phyloP scores from a whole-genome alignment of 2,888 invertebrate genomes.

The Lissocephala sabroskyi region DNA sequence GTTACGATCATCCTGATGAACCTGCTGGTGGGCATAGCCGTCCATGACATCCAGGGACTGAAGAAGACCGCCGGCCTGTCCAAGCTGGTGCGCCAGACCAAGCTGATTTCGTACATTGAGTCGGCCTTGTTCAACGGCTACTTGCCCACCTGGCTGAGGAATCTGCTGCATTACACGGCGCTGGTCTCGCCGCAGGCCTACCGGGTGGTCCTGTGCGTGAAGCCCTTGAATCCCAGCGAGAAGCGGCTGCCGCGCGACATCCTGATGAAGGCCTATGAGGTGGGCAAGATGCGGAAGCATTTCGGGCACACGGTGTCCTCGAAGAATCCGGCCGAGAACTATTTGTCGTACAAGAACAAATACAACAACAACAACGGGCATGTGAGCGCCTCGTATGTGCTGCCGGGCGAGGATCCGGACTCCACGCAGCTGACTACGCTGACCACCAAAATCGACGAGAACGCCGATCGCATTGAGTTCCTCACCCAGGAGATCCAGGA shows the following conservation, averaged over 20 bases:
- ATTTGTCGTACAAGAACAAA: slow-evolving; percentile 78
- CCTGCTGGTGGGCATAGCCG: slow-evolving; percentile 87
- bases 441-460: slow-evolving; percentile 79
- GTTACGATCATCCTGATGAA: slow-evolving; percentile 91
- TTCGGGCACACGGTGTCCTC: slow-evolving; percentile 81
- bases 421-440: slow-evolving; percentile 75
- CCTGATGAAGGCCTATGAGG: slow-evolving; percentile 85
- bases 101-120: slow-evolving; percentile 89
- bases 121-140: slow-evolving; percentile 86
- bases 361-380: slow-evolving; percentile 77
- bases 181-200: slow-evolving; percentile 87
- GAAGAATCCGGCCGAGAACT: slow-evolving; percentile 77
- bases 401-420: slow-evolving; percentile 74
- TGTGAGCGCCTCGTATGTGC: slow-evolving; percentile 70
- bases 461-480: slow-evolving; percentile 78
- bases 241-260: slow-evolving; percentile 85
- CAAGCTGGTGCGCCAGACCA: slow-evolving; percentile 87
- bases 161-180: slow-evolving; percentile 84
- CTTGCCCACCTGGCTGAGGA: slow-evolving; percentile 82
- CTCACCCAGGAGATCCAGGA: slow-evolving; percentile 81
- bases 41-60: slow-evolving; percentile 89
- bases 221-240: slow-evolving; percentile 87
- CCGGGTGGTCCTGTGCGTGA: slow-evolving; percentile 85
- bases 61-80: slow-evolving; percentile 89
- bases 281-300: slow-evolving; percentile 83